phyloP scores from a whole-genome alignment of 23 tunicate species.

The Diplosoma virens region DNA sequence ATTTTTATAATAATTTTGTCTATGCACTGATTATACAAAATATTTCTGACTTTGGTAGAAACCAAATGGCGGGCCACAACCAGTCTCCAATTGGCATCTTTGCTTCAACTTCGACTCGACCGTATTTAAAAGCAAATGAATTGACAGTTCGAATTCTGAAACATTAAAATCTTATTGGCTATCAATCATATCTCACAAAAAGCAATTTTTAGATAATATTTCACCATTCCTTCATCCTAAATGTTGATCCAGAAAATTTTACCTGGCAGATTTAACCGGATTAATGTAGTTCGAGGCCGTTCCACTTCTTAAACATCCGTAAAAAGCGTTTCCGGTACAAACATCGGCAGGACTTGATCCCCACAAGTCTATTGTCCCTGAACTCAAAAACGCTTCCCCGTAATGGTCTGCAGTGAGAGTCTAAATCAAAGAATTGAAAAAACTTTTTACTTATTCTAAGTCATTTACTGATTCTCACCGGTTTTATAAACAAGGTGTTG shows the following conservation, averaged over 20 bases:
- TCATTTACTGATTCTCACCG: conserved; percentile 43
- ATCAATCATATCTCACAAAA: too few relatives aligned
- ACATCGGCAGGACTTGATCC: conserved; percentile 81
- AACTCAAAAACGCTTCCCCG: conserved; percentile 63
- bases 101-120: conserved; percentile 80
- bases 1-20: too few relatives aligned
- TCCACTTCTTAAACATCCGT: conserved; percentile 79
- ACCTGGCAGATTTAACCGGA: conserved; percentile 89
- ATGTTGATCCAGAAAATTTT: not conserved
- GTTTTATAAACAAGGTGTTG: conserved; percentile 91
- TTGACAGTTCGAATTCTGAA: conserved; percentile 78
- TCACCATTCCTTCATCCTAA: not conserved
- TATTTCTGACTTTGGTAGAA: conserved; percentile 88
- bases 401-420: conserved; percentile 75
- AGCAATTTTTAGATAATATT: too few relatives aligned
- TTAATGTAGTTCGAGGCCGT: conserved; percentile 71
- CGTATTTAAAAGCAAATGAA: conserved; percentile 81
- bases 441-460: not conserved
- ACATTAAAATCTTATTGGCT: not conserved
- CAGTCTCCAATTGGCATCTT: conserved; percentile 95
- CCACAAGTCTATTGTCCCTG: conserved; percentile 80
- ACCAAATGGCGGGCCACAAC: conserved; percentile 98
- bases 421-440: conserved; percentile 4
- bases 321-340: conserved; percentile 84
- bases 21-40: too few relatives aligned